Base-by-base conservation (phyloP, 2,888 invertebrate species). In the Ophion ellenae region DNA sequence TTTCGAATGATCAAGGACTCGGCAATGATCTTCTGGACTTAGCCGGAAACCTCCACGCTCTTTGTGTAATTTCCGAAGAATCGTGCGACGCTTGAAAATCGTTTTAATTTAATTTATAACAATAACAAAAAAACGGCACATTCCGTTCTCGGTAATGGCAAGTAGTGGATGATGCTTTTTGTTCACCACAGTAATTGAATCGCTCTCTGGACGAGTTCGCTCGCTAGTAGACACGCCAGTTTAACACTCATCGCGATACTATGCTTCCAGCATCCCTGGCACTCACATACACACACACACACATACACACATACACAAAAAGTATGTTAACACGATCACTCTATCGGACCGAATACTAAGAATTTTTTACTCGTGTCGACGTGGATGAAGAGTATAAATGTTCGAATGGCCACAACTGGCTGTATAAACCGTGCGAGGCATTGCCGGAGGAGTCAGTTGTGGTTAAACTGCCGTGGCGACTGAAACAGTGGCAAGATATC, bases 401-500 rank as follows among this genome's bases (percentile, higher is more conserved):
- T 67, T 36, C 45, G 11, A 71, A 66, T 63, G 77, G 57, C 24
- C 70, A 69, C 36, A 74, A 73, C 47, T 61, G 79, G 61, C 74
- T 47, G 66, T 85, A 88, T 88, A 88, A 87, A 85, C 85, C 78
- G 67, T 85, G 70, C 40, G 78, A 76, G 64, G 63, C 45, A 76
- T 70, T 67, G 70, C 63, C 66, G 63, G 78, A 77, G 78, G 77
- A 88, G 69, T 77, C 88, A 88, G 87, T 86, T 76, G 80, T 77
- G 81, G 75, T 85, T 81, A 66, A 83, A 74, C 84, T 78, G 64
- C 81, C 47, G 84, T 74, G 79, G 69, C 82, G 83, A 71, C 75
- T 74, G 57, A 73, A 71, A 32, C 63, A 83, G 36, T 32, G 53
- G 69, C 64, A 76, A 67, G 78, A 79, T 81, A 84, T 84, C 75